Percentiles rank a stretch among this genome's conserved stretches.
Conservation (phyloP, 2,113 vertebrate species). For the Brachirus orientalis region DNA sequence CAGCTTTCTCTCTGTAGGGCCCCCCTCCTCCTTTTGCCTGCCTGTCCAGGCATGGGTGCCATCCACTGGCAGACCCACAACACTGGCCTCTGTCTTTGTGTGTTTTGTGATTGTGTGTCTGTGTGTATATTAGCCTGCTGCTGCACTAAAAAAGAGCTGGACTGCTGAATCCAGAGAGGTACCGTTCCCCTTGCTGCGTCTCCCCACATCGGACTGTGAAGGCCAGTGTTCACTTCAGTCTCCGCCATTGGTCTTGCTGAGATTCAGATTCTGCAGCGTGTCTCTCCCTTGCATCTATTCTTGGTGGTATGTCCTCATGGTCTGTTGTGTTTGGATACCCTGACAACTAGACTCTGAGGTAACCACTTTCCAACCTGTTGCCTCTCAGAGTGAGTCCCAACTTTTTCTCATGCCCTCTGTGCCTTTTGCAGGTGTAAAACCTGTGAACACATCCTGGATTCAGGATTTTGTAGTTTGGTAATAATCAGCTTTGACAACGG, state of each 20-base stretch:
- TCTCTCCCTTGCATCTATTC: constrained; percentile 68
- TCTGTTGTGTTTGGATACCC: constrained; percentile 82
- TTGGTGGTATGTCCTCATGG: constrained; percentile 76
- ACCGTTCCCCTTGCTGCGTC: constrained; percentile 12
- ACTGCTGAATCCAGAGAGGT: constrained; percentile 18
- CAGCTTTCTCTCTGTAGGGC: constrained; percentile 56
- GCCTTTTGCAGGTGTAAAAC: constrained; percentile 9
- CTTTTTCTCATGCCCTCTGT: constrained; percentile 53
- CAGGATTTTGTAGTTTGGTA: not conserved
- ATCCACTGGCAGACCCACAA: constrained; percentile 47
- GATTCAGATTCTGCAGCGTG: constrained; percentile 37
- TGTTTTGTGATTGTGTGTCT: constrained; percentile 18
- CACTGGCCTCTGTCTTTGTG: constrained; percentile 19
- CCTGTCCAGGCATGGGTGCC: constrained; percentile 55
- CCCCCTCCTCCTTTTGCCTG: constrained; percentile 32
- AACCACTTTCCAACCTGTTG: constrained; percentile 58
- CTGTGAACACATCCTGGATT: not conserved
- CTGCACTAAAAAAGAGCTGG: constrained; percentile 33
- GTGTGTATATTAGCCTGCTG: constrained; percentile 27
- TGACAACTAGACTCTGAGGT: constrained; percentile 76
- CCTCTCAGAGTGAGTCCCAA: constrained; percentile 65
- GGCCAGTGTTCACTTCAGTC: constrained; percentile 15
- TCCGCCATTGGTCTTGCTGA: constrained; percentile 49
- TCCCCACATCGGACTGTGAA: constrained; percentile 28
- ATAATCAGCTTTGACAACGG: not conserved